Percentiles rank a stretch among this genome's conserved stretches.
Conservation (phyloP, 1,140 invertebrate species). For the Drosophila carrolli region DNA sequence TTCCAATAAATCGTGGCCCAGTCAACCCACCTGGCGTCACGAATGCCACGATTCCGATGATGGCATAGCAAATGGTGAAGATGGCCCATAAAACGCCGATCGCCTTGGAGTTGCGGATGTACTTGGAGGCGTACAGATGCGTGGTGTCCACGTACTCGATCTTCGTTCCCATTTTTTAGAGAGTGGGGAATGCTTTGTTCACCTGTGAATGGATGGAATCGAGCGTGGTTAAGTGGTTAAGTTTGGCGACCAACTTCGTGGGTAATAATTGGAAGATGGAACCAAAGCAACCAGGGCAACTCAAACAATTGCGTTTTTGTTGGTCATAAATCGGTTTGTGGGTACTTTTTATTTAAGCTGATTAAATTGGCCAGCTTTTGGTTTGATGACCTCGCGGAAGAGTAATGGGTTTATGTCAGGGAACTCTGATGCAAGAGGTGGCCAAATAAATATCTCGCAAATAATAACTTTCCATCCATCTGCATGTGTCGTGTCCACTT, state of each 20-base stretch:
- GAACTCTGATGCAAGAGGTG: conserved; percentile 29
- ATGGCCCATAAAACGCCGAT: conserved; percentile 98
- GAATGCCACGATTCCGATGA: conserved; percentile 97
- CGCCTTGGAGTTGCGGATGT: conserved; percentile 97
- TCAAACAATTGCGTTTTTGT: conserved; percentile 48
- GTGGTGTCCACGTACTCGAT: conserved; percentile 95
- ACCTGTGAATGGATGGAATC: conserved; percentile 45
- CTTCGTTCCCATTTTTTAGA: conserved; percentile 91
- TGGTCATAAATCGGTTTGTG: conserved; percentile 57
- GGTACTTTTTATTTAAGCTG: conserved; percentile 49
- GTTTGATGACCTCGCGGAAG: conserved; percentile 67
- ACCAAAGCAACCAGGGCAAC: conserved; percentile 28
- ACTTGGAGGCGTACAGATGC: conserved; percentile 95
- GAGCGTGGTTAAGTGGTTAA: conserved; percentile 43
- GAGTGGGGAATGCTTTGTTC: conserved; percentile 28
- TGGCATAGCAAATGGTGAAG: conserved; percentile 98
- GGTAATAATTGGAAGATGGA: conserved; percentile 45
- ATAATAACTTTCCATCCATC: conserved; percentile 27
- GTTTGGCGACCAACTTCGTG: conserved; percentile 31
- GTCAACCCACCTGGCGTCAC: conserved; percentile 91
- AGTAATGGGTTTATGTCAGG: conserved; percentile 25
- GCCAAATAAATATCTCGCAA: not conserved
- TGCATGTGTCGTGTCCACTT: conserved; percentile 37
- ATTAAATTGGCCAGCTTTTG: conserved; percentile 63
- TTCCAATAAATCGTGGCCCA: not conserved